A percentile compares a stretch with the other conserved stretches of the same genome.
Evolutionary conservation across 1,140 invertebrate species (phyloP).

Genomic region (Tigriopus japonicus): DNA sequence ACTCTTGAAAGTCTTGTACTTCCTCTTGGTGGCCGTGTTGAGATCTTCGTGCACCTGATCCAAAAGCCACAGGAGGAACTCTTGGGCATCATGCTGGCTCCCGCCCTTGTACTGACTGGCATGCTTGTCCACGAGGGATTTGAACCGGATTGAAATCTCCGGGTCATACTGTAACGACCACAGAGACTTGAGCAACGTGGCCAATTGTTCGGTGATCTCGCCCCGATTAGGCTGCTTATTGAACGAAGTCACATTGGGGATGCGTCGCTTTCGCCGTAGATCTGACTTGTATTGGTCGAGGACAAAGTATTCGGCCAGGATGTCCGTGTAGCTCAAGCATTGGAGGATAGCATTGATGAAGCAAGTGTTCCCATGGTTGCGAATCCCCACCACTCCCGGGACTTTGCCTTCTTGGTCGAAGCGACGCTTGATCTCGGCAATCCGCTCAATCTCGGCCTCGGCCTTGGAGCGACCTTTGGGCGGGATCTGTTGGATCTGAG

Average conservation of each 20-base stretch:
- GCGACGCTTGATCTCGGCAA: constrained; percentile 1
- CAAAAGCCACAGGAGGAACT: constrained; percentile 86
- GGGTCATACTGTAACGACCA: constrained; percentile 81
- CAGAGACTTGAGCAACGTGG: constrained; percentile 64
- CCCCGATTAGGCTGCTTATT: constrained; percentile 31
- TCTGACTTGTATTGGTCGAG: constrained; percentile 79
- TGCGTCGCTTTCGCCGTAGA: constrained; percentile 34
- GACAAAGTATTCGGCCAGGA: constrained; percentile 84
- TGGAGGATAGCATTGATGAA: constrained; percentile 90
- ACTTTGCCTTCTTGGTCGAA: constrained; percentile 16
- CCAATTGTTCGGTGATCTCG: constrained; percentile 83
- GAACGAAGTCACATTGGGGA: background rate
- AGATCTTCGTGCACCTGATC: constrained; percentile 96
- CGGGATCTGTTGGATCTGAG: background rate
- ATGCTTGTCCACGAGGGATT: constrained; percentile 64
- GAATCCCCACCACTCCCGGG: constrained; percentile 66
- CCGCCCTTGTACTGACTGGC: constrained; percentile 66
- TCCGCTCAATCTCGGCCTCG: background rate
- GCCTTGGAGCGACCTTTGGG: constrained; percentile 21
- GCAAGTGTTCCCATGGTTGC: constrained; percentile 90
- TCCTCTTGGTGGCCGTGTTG: constrained; percentile 73
- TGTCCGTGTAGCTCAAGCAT: constrained; percentile 80
- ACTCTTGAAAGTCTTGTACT: constrained; percentile 22
- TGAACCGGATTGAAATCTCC: constrained; percentile 71
- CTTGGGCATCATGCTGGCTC: constrained; percentile 88